Conservation (phyloP, 1,140 invertebrate species). For the Drosophila littoralis region DNA sequence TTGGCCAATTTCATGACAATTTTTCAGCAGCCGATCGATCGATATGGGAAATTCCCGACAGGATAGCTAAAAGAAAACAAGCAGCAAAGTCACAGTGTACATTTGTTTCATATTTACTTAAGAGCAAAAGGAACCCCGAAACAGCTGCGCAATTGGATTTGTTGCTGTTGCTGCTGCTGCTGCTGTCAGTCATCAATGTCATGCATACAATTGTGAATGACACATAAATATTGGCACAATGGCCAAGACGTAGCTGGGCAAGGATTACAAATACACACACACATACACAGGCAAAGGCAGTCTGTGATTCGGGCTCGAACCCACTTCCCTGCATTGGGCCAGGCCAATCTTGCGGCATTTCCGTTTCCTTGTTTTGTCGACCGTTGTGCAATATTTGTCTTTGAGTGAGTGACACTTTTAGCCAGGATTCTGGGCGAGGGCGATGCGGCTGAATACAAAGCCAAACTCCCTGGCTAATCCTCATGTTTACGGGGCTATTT, state of each 20-base stretch:
- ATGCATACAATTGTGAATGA: constrained; percentile 79
- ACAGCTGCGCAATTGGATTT: constrained; percentile 78
- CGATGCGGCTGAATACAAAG: constrained; percentile 54
- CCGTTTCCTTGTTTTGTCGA: constrained; percentile 60
- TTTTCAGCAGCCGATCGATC: constrained; percentile 61
- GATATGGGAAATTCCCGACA: constrained; percentile 19
- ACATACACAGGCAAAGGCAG: constrained; percentile 8
- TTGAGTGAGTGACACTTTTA: constrained; percentile 80
- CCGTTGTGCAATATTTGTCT: constrained; percentile 72
- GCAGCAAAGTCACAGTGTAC: constrained; percentile 60
- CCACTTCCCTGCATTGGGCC: constrained; percentile 30
- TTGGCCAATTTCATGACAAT: constrained; percentile 79
- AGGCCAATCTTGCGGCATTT: constrained; percentile 76
- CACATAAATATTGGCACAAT: constrained; percentile 72
- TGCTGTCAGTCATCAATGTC: constrained; percentile 69
- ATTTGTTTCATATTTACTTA: constrained; percentile 79
- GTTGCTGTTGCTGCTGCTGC: constrained; percentile 38
- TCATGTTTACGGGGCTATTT: constrained; percentile 80
- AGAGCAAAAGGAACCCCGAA: constrained; percentile 37
- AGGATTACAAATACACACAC: constrained; percentile 58
- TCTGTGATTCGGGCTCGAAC: constrained; percentile 12
- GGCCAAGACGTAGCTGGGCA: constrained; percentile 49
- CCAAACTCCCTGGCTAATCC: constrained; percentile 65
- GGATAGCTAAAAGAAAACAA: constrained; percentile 24
- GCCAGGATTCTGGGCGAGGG: constrained; percentile 37